A percentile compares a stretch with the other conserved stretches of the same genome.
These are phyloP conservation scores for Drosophila dunni DNA, from an alignment of 1,140 invertebrate genomes.

Conservation along the genomic window DNA sequence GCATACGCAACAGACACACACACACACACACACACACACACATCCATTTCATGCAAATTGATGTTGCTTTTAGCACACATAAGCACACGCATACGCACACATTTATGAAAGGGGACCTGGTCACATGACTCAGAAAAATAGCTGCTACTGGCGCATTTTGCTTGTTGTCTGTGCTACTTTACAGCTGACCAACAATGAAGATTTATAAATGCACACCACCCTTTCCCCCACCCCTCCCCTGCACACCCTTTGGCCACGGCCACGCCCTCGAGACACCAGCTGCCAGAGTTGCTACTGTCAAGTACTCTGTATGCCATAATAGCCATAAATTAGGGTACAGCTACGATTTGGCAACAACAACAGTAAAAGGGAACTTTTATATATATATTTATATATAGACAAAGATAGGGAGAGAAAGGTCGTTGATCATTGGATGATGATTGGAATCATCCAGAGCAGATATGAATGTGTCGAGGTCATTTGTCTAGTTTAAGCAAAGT, in stretches of 20 bases:
- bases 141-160: slow-evolving; percentile 55
- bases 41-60: slow-evolving; percentile 73
- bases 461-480: slow-evolving; percentile 22
- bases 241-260: neutral
- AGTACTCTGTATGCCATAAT: slow-evolving; percentile 67
- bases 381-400: neutral
- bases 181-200: slow-evolving; percentile 76
- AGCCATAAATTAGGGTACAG: slow-evolving; percentile 77
- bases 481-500: slow-evolving; percentile 20
- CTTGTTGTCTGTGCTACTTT: slow-evolving; percentile 78
- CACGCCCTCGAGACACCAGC: slow-evolving; percentile 26
- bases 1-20: slow-evolving; percentile 49
- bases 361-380: slow-evolving; percentile 44
- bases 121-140: slow-evolving; percentile 51
- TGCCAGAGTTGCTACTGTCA: slow-evolving; percentile 40
- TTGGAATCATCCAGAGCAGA: slow-evolving; percentile 41
- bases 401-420: slow-evolving; percentile 5
- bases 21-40: slow-evolving; percentile 24
- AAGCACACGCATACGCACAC: slow-evolving; percentile 4
- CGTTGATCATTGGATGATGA: slow-evolving; percentile 56
- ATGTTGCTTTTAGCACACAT: slow-evolving; percentile 76
- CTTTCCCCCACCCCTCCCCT: slow-evolving; percentile 21
- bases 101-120: slow-evolving; percentile 20
- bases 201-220: slow-evolving; percentile 69
- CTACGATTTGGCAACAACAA: slow-evolving; percentile 73